These are phyloP conservation scores for Crotalus tigris DNA, from an alignment of 2,113 vertebrate genomes.

Conservation along the genomic window DNA sequence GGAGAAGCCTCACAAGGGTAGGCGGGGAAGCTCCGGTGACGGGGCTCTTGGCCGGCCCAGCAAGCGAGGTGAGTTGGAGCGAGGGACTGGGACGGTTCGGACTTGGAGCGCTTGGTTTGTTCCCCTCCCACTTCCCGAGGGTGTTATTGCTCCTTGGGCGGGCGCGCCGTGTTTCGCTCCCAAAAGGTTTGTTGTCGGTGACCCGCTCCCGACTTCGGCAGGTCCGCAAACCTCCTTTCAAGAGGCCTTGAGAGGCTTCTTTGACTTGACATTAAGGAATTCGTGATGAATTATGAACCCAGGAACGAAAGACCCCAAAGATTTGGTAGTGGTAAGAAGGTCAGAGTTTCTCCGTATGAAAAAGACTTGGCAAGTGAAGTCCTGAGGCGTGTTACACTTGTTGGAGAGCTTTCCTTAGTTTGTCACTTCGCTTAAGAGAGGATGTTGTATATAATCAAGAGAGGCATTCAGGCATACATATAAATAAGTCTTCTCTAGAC, in stretches of 20 bases:
- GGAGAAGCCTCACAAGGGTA: constrained; percentile 65
- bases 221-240: background rate
- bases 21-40: constrained; percentile 70
- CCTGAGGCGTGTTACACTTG: background rate
- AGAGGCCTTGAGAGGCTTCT: background rate
- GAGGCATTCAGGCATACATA: background rate
- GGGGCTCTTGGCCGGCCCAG: constrained; percentile 54
- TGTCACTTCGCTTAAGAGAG: background rate
- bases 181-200: background rate
- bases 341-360: background rate
- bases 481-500: background rate
- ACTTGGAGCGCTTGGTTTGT: background rate
- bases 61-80: constrained; percentile 66
- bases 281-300: background rate
- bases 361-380: background rate
- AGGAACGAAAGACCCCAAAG: background rate
- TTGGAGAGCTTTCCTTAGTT: background rate
- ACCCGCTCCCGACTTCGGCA: background rate
- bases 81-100: background rate
- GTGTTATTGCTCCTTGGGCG: background rate
- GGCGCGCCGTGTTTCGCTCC: background rate
- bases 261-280: no score
- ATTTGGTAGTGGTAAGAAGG: background rate
- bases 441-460: background rate
- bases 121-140: background rate